These are phyloP conservation scores for Trachemys scripta DNA, from an alignment of 2,113 vertebrate species.

Conservation along the genomic window DNA sequence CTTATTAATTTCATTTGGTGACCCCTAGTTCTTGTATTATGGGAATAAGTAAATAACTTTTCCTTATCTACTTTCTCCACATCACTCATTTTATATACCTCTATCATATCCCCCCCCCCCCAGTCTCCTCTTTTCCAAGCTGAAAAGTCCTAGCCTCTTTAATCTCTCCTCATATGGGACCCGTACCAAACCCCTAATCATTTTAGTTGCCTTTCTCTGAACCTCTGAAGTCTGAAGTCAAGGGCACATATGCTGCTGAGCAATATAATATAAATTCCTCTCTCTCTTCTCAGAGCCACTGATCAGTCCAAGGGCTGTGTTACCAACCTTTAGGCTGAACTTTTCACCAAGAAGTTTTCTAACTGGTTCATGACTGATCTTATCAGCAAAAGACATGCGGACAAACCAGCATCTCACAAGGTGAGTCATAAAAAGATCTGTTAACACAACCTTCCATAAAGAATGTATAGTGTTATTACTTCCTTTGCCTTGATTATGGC, in stretches of 20 bases:
- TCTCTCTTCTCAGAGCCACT: not conserved
- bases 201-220: too few relatives aligned
- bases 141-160: too few relatives aligned
- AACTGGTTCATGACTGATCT: not conserved
- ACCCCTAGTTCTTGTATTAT: too few relatives aligned
- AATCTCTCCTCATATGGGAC: too few relatives aligned
- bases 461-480: not conserved
- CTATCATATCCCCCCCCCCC: too few relatives aligned
- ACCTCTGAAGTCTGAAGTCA: not conserved
- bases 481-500: not conserved
- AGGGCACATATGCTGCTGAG: accelerated
- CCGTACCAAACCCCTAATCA: too few relatives aligned
- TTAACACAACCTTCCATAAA: not conserved
- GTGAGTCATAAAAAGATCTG: not conserved
- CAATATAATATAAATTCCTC: accelerated
- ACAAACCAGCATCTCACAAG: constrained; percentile 8
- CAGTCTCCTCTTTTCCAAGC: too few relatives aligned
- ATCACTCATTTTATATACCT: too few relatives aligned
- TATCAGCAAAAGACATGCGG: not conserved
- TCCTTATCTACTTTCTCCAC: too few relatives aligned
- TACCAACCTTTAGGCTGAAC: not conserved
- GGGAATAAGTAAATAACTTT: too few relatives aligned
- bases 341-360: not conserved
- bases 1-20: too few relatives aligned
- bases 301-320: not conserved